Conservation (phyloP, 2,113 vertebrate genomes). For the Synchiropus splendidus region DNA sequence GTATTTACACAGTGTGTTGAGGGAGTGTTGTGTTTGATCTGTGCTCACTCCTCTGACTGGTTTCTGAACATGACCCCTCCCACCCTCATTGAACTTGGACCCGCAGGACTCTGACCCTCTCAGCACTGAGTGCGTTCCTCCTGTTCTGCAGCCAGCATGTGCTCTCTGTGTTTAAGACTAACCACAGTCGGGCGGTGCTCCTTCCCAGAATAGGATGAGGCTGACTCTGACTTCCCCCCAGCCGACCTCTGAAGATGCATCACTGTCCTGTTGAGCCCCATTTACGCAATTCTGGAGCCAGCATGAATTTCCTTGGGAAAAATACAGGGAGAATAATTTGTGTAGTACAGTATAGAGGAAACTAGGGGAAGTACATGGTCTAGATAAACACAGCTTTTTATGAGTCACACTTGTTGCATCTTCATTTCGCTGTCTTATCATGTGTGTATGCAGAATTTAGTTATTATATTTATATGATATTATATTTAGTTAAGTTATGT, state of each 20-base stretch:
- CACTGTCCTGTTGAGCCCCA: conserved; percentile 5
- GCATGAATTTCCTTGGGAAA: too few species aligned
- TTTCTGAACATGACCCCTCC: conserved; percentile 7
- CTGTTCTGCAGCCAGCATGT: conserved; percentile 5
- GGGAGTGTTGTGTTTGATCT: conserved; percentile 24
- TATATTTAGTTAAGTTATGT: too few species aligned
- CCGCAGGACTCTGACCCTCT: background rate
- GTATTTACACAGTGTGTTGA: conserved; percentile 13
- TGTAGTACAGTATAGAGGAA: too few species aligned
- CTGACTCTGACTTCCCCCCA: conserved; percentile 7
- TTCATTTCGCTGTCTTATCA: too few species aligned
- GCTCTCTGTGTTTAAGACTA: conserved; percentile 48
- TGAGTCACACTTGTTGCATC: too few species aligned
- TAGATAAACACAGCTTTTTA: too few species aligned
- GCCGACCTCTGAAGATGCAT: conserved; percentile 22
- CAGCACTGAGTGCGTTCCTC: conserved; percentile 9
- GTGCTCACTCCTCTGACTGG: too few species aligned
- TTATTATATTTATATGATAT: too few species aligned
- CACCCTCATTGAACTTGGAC: conserved; percentile 1
- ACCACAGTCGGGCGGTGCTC: conserved; percentile 57
- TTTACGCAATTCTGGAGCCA: conserved; percentile 12
- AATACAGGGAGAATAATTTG: too few species aligned
- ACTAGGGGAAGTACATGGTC: too few species aligned
- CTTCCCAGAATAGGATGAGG: conserved; percentile 58
- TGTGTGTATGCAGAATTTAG: too few species aligned